phyloP scores from a whole-genome alignment of 2,113 vertebrate species.

The Aegithalos caudatus region DNA sequence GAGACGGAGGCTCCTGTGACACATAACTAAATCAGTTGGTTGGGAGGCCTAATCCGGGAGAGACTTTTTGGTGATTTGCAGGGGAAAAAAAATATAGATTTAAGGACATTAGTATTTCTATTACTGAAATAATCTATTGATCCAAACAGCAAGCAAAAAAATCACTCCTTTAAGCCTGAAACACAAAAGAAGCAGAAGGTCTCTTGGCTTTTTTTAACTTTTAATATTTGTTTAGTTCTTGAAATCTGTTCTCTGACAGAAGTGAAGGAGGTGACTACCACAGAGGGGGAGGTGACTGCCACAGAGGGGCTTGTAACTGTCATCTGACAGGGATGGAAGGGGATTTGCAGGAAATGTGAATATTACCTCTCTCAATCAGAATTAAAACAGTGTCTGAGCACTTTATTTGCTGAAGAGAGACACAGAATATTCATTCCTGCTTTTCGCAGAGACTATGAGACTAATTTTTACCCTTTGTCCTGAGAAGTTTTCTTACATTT shows the following conservation, averaged over 20 bases:
- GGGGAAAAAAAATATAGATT: slow-evolving; percentile 12
- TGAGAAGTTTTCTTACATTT: neutral
- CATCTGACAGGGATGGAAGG: neutral
- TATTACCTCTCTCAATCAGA: neutral
- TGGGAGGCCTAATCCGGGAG: slow-evolving; percentile 40
- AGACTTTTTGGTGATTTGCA: slow-evolving; percentile 32
- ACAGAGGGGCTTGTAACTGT: neutral
- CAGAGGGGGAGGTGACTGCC: neutral
- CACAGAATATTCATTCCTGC: neutral
- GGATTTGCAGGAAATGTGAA: neutral
- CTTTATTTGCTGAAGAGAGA: neutral
- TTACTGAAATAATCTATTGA: slow-evolving; percentile 52
- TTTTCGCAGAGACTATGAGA: neutral
- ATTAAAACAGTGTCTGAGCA: neutral
- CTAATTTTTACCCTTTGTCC: neutral
- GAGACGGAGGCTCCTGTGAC: slow-evolving; percentile 45
- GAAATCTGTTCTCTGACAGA: neutral
- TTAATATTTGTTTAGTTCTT: neutral
- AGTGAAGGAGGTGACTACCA: neutral
- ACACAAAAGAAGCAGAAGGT: neutral
- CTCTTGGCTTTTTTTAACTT: neutral
- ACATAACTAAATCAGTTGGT: slow-evolving; percentile 50
- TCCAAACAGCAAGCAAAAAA: slow-evolving; percentile 18
- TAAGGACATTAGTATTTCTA: slow-evolving; percentile 35
- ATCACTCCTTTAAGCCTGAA: slow-evolving; percentile 32